Percentiles rank a stretch among this genome's conserved stretches.
phyloP scores from a whole-genome alignment of 1,140 invertebrate genomes.

The Marisa cornuarietis region DNA sequence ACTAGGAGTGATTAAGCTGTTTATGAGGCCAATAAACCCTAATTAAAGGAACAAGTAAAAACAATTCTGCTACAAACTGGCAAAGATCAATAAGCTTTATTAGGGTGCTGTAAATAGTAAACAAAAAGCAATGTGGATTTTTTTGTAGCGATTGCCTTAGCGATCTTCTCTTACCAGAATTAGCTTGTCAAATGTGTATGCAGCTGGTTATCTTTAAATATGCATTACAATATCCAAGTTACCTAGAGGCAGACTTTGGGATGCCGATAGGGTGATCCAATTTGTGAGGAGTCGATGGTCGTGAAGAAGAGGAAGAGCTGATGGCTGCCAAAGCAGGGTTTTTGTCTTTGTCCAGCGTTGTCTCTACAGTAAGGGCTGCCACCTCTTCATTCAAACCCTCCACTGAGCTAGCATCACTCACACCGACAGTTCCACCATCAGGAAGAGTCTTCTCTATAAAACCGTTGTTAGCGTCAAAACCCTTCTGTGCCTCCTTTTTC shows the following conservation, averaged over 20 bases:
- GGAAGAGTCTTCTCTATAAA: background rate
- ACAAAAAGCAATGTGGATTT: too few species aligned
- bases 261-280: background rate
- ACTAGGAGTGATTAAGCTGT: too few species aligned
- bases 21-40: too few species aligned
- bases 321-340: constrained; percentile 12
- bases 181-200: too few species aligned
- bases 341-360: background rate
- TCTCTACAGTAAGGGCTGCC: constrained; percentile 1
- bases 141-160: too few species aligned
- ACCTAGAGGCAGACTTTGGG: constrained; percentile 15
- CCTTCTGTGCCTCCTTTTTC: background rate
- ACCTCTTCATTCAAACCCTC: constrained; percentile 8
- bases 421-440: background rate
- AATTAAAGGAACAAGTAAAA: too few species aligned
- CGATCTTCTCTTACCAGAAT: too few species aligned
- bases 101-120: too few species aligned
- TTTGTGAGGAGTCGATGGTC: constrained; percentile 3
- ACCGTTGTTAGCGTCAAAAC: constrained; percentile 6
- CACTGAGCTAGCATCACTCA: background rate
- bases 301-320: constrained; percentile 1
- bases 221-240: background rate
- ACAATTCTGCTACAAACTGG: too few species aligned
- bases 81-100: too few species aligned
- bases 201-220: too few species aligned